These are phyloP conservation scores for Rhinichthys osculus DNA, from an alignment of 2,797 vertebrate species.

Conservation along the genomic window DNA sequence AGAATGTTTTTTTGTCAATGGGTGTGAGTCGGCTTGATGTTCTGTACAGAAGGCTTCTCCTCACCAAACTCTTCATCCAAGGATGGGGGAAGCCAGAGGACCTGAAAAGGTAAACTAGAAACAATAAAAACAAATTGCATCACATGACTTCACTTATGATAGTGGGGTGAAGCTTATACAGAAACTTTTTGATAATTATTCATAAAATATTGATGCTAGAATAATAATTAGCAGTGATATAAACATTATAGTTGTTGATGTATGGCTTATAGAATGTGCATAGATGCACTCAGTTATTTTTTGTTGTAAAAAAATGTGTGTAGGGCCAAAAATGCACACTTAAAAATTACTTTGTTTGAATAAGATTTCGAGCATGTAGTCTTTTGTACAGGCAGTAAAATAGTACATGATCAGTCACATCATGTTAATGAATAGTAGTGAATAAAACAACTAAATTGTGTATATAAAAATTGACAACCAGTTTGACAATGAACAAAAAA, in stretches of 20 bases:
- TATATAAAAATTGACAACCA: neutral
- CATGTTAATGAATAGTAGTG: neutral
- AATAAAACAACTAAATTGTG: neutral
- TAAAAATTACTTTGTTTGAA: neutral
- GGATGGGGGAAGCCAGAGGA: constrained; percentile 98
- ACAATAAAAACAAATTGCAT: neutral
- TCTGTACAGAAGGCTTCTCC: constrained; percentile 94
- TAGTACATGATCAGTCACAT: neutral
- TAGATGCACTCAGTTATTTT: neutral
- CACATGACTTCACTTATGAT: neutral
- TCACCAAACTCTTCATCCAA: constrained; percentile 96
- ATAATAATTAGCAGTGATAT: neutral
- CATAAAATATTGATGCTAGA: neutral
- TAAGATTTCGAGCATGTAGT: neutral
- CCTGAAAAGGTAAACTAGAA: constrained; percentile 85
- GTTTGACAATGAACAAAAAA: neutral
- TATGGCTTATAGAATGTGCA: neutral
- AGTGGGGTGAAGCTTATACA: neutral
- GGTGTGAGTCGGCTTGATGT: constrained; percentile 95
- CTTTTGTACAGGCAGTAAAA: neutral
- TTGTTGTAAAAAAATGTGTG: neutral
- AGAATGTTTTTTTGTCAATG: constrained; percentile 74
- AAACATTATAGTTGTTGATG: neutral
- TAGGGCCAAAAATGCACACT: neutral
- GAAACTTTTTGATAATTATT: neutral